Percentiles rank a stretch among this genome's conserved stretches.
phyloP scores from a whole-genome alignment of 30 jellyfish, hydroid and myxozoan genomes.

The Hydra vulgaris region DNA sequence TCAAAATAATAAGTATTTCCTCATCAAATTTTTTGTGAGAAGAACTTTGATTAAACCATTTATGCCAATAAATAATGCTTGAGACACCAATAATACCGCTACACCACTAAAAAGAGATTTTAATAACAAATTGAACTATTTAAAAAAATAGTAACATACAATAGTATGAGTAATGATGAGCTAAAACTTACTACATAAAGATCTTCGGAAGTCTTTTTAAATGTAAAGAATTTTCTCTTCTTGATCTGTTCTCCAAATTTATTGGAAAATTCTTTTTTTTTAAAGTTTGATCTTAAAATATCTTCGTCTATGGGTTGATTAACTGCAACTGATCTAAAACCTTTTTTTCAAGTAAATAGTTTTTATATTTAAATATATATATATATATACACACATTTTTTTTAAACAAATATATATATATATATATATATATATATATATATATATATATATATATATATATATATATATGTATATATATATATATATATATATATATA shows the following conservation, averaged over 20 bases:
- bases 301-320: not conserved
- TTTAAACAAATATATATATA: too few species aligned
- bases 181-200: not conserved
- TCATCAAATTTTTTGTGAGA: not conserved
- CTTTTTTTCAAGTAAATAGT: too few species aligned
- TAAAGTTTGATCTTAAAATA: not conserved
- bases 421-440: too few species aligned
- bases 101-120: constrained; percentile 11
- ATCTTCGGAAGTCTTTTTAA: not conserved
- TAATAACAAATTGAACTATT: not conserved
- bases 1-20: not conserved
- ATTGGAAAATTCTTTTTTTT: not conserved
- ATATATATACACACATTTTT: too few species aligned
- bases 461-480: too few species aligned
- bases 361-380: too few species aligned
- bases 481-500: too few species aligned
- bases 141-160: too few species aligned
- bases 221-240: not conserved
- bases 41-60: constrained; percentile 3
- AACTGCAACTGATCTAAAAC: not conserved
- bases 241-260: not conserved
- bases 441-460: too few species aligned
- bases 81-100: constrained; percentile 16
- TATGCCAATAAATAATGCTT: constrained; percentile 16
- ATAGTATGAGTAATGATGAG: too few species aligned